A percentile compares a stretch with the other conserved stretches of the same genome.
Evolutionary conservation across 2,888 invertebrate genomes (phyloP).

Genomic region (Xestia c-nigrum): DNA sequence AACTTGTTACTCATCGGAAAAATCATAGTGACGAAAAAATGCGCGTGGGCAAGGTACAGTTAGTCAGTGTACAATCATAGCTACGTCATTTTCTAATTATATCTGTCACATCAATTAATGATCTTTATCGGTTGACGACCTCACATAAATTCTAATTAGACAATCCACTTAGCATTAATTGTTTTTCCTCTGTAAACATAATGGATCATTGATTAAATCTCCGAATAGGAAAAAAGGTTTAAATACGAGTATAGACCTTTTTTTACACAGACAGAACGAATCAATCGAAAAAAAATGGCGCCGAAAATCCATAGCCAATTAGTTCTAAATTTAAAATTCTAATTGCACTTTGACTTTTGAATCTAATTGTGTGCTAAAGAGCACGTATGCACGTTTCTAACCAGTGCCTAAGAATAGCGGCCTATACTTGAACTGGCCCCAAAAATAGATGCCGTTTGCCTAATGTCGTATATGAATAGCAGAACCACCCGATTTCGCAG

Average conservation of each 20-base stretch:
- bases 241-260: too few species aligned
- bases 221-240: background rate
- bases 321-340: conserved; percentile 27
- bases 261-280: background rate
- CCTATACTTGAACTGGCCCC: conserved; percentile 72
- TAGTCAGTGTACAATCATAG: conserved; percentile 75
- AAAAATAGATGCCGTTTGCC: conserved; percentile 71
- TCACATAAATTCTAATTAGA: conserved; percentile 9
- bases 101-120: conserved; percentile 53
- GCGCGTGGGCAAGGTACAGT: conserved; percentile 79
- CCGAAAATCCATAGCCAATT: conserved; percentile 8
- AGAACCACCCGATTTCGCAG: conserved; percentile 61
- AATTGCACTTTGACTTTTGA: conserved; percentile 13
- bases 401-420: conserved; percentile 69
- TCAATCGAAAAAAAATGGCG: conserved; percentile 1
- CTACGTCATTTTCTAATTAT: conserved; percentile 72
- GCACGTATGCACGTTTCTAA: conserved; percentile 65
- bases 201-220: background rate
- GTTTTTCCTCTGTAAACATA: background rate
- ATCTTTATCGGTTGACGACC: conserved; percentile 69
- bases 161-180: conserved; percentile 27
- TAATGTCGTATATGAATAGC: conserved; percentile 64
- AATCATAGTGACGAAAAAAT: conserved; percentile 73
- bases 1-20: conserved; percentile 78
- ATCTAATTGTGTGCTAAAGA: conserved; percentile 65